phyloP scores from a whole-genome alignment of 2,797 vertebrate species.

The Anabacerthia variegaticeps region DNA sequence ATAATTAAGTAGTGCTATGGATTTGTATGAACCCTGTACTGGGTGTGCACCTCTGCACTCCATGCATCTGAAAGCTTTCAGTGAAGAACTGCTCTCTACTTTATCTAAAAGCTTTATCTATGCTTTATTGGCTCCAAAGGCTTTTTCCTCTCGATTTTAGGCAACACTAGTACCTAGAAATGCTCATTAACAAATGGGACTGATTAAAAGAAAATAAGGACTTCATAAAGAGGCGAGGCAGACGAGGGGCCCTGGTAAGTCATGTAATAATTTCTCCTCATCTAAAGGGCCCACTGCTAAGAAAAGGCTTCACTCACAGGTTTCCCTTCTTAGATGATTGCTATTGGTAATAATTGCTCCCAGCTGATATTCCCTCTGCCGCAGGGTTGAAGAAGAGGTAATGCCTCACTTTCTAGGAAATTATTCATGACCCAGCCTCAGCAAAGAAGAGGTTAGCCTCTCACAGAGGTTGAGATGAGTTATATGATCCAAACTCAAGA shows the following conservation, averaged over 20 bases:
- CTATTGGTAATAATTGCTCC: background rate
- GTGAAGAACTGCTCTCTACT: too few relatives aligned
- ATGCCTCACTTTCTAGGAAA: slow-evolving; percentile 51
- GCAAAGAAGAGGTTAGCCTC: slow-evolving; percentile 19
- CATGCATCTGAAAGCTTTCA: too few relatives aligned
- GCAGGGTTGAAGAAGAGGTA: slow-evolving; percentile 32
- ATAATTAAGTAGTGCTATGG: too few relatives aligned
- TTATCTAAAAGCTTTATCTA: too few relatives aligned
- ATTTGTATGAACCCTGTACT: too few relatives aligned
- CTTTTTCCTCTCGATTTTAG: too few relatives aligned
- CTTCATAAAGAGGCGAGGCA: background rate
- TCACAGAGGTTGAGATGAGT: slow-evolving; percentile 17
- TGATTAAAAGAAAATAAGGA: background rate
- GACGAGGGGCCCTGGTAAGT: background rate
- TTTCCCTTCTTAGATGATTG: background rate
- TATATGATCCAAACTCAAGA: slow-evolving; percentile 42
- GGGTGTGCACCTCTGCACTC: too few relatives aligned
- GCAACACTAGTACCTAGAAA: background rate
- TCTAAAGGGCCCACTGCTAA: background rate
- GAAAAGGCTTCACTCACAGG: background rate
- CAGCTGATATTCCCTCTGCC: background rate
- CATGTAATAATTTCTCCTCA: background rate
- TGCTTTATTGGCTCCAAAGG: too few relatives aligned
- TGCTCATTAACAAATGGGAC: background rate
- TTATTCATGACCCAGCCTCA: slow-evolving; percentile 46